These are phyloP conservation scores for Carollia perspicillata DNA, from an alignment of 2,113 vertebrate genomes.

Conservation along the genomic window DNA sequence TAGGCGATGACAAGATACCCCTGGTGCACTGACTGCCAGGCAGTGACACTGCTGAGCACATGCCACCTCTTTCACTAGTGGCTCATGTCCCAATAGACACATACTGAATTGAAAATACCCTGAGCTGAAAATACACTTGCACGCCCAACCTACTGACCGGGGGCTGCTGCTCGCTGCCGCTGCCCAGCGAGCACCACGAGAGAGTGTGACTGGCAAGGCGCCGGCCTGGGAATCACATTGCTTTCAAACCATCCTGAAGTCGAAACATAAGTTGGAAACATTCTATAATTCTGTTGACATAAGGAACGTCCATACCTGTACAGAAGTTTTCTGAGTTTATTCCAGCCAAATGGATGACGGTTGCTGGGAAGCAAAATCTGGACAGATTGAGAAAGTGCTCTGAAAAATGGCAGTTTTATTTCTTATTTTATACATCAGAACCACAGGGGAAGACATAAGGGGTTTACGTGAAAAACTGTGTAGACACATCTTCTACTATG, in stretches of 20 bases:
- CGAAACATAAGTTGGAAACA: not conserved
- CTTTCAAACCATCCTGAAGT: not conserved
- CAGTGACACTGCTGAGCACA: not conserved
- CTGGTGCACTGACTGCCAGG: not conserved
- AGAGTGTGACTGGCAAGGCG: accelerated
- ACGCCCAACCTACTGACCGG: not conserved
- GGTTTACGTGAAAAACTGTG: not conserved
- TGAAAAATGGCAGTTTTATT: not conserved
- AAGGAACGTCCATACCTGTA: not conserved
- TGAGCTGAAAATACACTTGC: not conserved
- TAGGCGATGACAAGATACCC: not conserved
- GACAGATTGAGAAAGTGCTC: not conserved
- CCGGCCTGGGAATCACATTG: not conserved
- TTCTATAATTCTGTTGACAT: not conserved
- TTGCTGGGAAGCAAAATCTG: not conserved
- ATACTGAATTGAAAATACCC: not conserved
- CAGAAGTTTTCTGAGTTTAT: not conserved
- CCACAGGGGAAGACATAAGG: not conserved
- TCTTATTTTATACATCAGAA: not conserved
- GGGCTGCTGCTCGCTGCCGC: not conserved
- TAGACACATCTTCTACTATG: no score
- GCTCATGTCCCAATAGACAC: not conserved
- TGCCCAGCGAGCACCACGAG: not conserved
- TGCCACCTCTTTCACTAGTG: no score
- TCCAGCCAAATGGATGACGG: not conserved